These are phyloP conservation scores for Heliangelus exortis DNA, from an alignment of 2,797 vertebrate genomes.

Conservation along the genomic window DNA sequence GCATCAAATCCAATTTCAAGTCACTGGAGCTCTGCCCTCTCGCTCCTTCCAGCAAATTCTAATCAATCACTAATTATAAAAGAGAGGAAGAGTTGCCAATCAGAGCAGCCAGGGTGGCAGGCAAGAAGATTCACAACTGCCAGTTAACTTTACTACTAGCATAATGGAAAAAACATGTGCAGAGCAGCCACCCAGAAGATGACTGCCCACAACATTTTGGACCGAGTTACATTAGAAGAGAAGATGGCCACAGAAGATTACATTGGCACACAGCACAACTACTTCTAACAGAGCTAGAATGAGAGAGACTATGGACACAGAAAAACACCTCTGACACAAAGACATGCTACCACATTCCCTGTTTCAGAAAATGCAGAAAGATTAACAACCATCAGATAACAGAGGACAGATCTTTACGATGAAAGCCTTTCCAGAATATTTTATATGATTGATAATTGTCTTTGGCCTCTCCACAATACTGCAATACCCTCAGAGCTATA, in stretches of 20 bases:
- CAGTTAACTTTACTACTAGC: slow-evolving; percentile 58
- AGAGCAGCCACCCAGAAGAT: slow-evolving; percentile 62
- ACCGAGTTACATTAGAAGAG: slow-evolving; percentile 25
- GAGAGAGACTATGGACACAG: neutral
- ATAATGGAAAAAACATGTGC: slow-evolving; percentile 64
- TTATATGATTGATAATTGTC: neutral
- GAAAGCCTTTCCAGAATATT: slow-evolving; percentile 10
- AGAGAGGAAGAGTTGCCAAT: slow-evolving; percentile 15
- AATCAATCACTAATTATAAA: slow-evolving; percentile 54
- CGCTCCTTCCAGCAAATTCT: slow-evolving; percentile 56
- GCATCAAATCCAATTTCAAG: slow-evolving; percentile 48
- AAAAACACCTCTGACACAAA: slow-evolving; percentile 21
- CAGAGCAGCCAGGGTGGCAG: neutral
- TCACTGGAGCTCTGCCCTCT: slow-evolving; percentile 18
- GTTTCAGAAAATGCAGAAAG: neutral
- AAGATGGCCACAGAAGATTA: neutral
- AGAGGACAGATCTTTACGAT: neutral
- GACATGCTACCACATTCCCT: neutral
- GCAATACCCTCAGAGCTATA: neutral
- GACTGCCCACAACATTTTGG: slow-evolving; percentile 10
- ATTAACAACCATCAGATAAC: slow-evolving; percentile 23
- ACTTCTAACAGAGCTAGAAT: neutral
- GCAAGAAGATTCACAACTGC: slow-evolving; percentile 53
- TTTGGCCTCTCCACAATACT: neutral
- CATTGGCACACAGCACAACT: neutral